phyloP scores from a whole-genome alignment of 2,113 vertebrate species.

The Poicephalus meyeri region DNA sequence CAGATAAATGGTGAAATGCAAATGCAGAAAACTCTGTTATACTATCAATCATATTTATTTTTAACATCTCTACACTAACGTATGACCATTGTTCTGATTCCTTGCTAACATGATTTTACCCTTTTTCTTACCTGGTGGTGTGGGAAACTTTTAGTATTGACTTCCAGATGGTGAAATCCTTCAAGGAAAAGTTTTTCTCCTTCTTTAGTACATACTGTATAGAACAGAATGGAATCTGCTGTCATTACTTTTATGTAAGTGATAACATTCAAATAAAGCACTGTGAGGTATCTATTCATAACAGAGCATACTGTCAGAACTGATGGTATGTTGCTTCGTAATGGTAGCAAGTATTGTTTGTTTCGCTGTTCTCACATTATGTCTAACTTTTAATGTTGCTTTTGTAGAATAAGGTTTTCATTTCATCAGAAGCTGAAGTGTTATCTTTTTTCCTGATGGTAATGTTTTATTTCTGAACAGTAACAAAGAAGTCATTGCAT shows the following conservation, averaged over 20 bases:
- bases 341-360: neutral
- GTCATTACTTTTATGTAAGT: neutral
- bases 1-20: neutral
- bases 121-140: neutral
- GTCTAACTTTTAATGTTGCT: neutral
- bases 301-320: neutral
- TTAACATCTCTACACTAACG: neutral
- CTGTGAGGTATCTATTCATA: neutral
- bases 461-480: neutral
- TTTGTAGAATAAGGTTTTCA: neutral
- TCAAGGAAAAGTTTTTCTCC: neutral
- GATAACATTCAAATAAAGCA: neutral
- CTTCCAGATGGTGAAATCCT: neutral
- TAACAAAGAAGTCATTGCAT: neutral
- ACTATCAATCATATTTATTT: neutral
- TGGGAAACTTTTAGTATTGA: neutral
- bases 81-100: neutral
- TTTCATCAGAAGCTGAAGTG: neutral
- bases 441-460: neutral
- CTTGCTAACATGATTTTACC: neutral
- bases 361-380: neutral
- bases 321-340: neutral
- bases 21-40: neutral
- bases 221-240: neutral
- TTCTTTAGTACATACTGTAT: neutral